These are phyloP conservation scores for Abrostola tripartita DNA, from an alignment of 2,888 invertebrate species.

Conservation along the genomic window DNA sequence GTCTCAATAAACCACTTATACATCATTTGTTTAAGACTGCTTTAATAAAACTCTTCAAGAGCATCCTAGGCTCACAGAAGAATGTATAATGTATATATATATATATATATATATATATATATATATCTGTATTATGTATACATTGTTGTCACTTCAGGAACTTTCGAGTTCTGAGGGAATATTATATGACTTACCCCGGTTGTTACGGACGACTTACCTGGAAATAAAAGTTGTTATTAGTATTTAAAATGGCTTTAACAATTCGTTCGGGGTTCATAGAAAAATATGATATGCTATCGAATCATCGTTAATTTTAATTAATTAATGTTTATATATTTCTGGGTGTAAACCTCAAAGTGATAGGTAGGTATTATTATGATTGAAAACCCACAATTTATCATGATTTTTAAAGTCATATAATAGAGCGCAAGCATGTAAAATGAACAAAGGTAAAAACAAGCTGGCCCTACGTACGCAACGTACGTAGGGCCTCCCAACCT, in stretches of 20 bases:
- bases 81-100: not conserved
- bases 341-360: too few species aligned
- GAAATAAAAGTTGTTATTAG: constrained; percentile 4
- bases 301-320: too few species aligned
- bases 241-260: not conserved
- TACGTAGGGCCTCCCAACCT: too few species aligned
- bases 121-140: constrained; percentile 8
- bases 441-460: too few species aligned
- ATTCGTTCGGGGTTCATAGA: too few species aligned
- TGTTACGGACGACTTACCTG: constrained; percentile 39
- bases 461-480: too few species aligned
- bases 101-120: not conserved
- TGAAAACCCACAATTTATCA: too few species aligned
- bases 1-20: constrained; percentile 5
- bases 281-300: not conserved
- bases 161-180: constrained; percentile 8
- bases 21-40: constrained; percentile 31
- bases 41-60: constrained; percentile 42
- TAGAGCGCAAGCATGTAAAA: too few species aligned
- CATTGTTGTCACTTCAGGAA: constrained; percentile 17
- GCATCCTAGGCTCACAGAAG: constrained; percentile 7
- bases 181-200: constrained; percentile 22
- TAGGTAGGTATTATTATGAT: too few species aligned
- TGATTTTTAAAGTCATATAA: too few species aligned
- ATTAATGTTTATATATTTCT: too few species aligned